Percentiles rank a stretch among this genome's conserved stretches.
Conservation (phyloP, 1,140 invertebrate genomes). For the Bilobella aurantiaca region DNA sequence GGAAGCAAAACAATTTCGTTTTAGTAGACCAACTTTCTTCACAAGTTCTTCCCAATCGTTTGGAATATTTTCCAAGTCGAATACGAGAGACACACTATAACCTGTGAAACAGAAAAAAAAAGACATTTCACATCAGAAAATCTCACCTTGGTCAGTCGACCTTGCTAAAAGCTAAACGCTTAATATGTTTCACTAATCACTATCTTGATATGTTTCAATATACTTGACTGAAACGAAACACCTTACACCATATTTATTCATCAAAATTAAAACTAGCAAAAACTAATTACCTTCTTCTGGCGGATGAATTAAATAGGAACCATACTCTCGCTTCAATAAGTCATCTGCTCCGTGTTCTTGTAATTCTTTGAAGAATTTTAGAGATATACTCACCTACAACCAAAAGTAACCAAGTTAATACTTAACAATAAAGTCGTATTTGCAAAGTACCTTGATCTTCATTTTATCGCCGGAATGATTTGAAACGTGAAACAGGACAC, state of each 20-base stretch:
- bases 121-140: slow-evolving; percentile 1
- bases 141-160: background rate
- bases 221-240: too few relatives aligned
- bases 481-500: slow-evolving; percentile 95
- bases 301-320: slow-evolving; percentile 56
- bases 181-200: too few relatives aligned
- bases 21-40: slow-evolving; percentile 86
- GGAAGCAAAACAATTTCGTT: slow-evolving; percentile 97
- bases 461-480: slow-evolving; percentile 92
- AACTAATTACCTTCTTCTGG: slow-evolving; percentile 64
- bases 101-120: slow-evolving; percentile 46
- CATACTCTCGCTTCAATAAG: slow-evolving; percentile 85
- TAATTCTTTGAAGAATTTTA: slow-evolving; percentile 98
- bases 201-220: too few relatives aligned
- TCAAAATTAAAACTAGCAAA: slow-evolving; percentile 10
- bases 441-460: slow-evolving; percentile 77
- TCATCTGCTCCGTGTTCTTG: slow-evolving; percentile 97
- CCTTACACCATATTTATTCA: too few relatives aligned
- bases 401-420: slow-evolving; percentile 15
- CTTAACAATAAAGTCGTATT: slow-evolving; percentile 3
- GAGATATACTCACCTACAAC: slow-evolving; percentile 86
- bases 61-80: slow-evolving; percentile 88
- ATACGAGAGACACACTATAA: slow-evolving; percentile 87
- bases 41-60: slow-evolving; percentile 76
- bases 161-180: too few relatives aligned